Base-by-base conservation (phyloP, 2,888 invertebrate genomes). In the Cyclophora albipunctata region DNA sequence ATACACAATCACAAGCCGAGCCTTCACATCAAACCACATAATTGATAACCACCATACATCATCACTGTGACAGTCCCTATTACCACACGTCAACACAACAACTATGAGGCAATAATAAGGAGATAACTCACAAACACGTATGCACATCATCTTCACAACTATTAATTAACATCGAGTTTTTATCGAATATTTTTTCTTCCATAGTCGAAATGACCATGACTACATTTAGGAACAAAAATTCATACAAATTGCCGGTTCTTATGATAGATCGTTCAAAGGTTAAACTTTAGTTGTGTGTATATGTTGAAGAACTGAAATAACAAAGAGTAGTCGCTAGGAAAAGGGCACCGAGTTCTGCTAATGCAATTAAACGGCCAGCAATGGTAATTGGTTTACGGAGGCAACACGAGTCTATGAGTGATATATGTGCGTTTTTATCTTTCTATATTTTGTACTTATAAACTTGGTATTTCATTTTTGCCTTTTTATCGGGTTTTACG, bases 381-480 rank as follows among this genome's bases (percentile, higher is more conserved):
- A 5, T 34, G 33, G 55, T 80, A 78, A 81, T 79, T 78, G 79
- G 81, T 74, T 81, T 81, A 81, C 64, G 60, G 58, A 59, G 64
- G 56, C 62, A 56, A 54, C 52, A 46, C 45, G 59, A 54, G 57
- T 54, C 59, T 52, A 58, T 54, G 54, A 51, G 48, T 52, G 52
- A 45, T 20, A 20, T 20, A 20, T 20, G 20, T 20, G 20, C 20
- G 20, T 20, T 20, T 20, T 20, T 1, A 20, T 20, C 20, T 20
- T 20, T 20, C 20, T 20, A 20, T 20, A 20, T 20, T 20, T 20
- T 20, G 20, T 20, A 20, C 20, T 20, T 20, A 20, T 20, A 20
- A 20, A 20, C 20, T 20, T 20, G 20, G 20, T 20, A 20, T 20
- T 20, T 20, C 1, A 20, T 20, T 20, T 20, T 20, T 2, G 20